Base-by-base conservation (phyloP, 1,140 invertebrate species). In the Pseudomyrmex sp. region DNA sequence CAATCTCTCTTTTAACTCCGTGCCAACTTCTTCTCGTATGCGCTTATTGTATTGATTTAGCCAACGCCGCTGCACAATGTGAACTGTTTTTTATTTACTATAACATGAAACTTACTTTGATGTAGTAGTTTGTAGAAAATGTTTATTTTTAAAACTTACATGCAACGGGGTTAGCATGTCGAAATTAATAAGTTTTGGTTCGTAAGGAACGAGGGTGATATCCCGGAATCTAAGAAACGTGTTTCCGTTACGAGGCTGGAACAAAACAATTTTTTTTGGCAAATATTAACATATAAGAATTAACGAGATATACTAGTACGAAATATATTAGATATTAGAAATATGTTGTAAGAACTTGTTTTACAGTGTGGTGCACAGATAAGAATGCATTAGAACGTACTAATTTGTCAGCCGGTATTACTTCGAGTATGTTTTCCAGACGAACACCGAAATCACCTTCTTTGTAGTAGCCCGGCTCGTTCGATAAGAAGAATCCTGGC, bases 351-450 rank as follows among this genome's bases (percentile, higher is more conserved):
- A 65, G 15, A 18, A 68, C 10, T 44, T 10, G 50, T 35, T 26
- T 26, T 9, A 7, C 9, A 9, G 15, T 58, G 15, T n/a, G 3
- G 9, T 35, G 20, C 7, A 46, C 3, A 44, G 2, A 35, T 70
- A 62, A n/a, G 15, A 58, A 10, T 35, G 5, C 65, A 50, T 35
- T 10, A 10, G 3, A 52, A 58, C 70, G 59, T 89, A 93, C 93
- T 50, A 92, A 89, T 12, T 94, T 92, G 54, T 88, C 79, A 18
- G 95, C 96, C 65, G 97, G 95, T 13, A 97, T 93, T 2, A 99
- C 97, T 93, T 98, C 96, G n/a, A 99, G 94, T 58, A 98, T 95
- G 93, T 98, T 99, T 92, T 99, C 98, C 56, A 99, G 95, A 61
- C 98, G 96, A 26, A 99, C 96, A 2, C 99, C 99, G 95, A 98